Percentiles rank a stretch among this genome's conserved stretches.
Evolutionary conservation across 2,113 vertebrate species (phyloP).

Genomic region (Thymallus thymallus): DNA sequence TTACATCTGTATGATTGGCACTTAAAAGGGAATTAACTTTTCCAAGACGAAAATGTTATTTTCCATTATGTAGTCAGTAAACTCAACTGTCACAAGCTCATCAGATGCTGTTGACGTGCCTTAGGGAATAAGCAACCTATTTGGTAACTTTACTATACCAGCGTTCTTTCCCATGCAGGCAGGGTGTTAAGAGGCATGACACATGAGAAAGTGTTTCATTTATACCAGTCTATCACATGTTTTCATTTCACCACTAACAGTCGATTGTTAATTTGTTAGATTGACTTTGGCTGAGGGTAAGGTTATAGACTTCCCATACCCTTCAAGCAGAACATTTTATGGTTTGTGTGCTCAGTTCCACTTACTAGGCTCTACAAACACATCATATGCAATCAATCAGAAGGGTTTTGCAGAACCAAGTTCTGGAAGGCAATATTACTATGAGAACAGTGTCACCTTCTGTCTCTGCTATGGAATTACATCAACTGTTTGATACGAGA

Average conservation of each 20-base stretch:
- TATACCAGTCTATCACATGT: background rate
- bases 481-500: background rate
- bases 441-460: constrained; percentile 58
- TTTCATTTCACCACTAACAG: background rate
- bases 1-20: background rate
- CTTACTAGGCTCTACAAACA: constrained; percentile 7
- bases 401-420: background rate
- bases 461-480: constrained; percentile 35
- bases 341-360: constrained; percentile 26
- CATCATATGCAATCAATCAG: constrained; percentile 14
- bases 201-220: background rate
- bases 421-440: constrained; percentile 15
- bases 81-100: no score
- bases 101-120: no score
- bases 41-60: background rate
- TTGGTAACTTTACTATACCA: no score
- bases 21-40: background rate
- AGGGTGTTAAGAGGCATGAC: no score
- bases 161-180: no score
- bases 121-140: no score
- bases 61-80: no score
- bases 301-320: constrained; percentile 1
- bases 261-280: constrained; percentile 20
- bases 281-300: constrained; percentile 4
- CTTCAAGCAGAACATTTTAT: constrained; percentile 24